These are phyloP conservation scores for Eufriesea mexicana DNA, from an alignment of 1,140 invertebrate genomes.

Conservation along the genomic window DNA sequence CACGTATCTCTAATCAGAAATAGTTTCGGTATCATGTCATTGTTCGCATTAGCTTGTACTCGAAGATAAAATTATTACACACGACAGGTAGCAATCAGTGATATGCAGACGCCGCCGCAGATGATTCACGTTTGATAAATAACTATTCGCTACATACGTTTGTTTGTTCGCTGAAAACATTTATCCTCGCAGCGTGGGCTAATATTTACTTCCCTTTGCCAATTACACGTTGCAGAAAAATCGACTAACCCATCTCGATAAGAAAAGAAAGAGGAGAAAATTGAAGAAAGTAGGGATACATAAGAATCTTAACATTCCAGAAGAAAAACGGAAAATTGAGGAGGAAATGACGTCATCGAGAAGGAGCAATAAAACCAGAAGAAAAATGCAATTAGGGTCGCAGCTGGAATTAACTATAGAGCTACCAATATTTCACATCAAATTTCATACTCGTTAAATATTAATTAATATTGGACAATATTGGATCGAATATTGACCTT, in stretches of 20 bases:
- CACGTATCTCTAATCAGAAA: background rate
- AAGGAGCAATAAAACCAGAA: no score
- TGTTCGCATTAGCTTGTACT: background rate
- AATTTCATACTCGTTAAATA: no score
- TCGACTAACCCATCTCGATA: background rate
- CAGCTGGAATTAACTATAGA: no score
- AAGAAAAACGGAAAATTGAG: background rate
- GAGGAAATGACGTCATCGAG: no score
- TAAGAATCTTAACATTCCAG: no score
- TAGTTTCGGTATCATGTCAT: constrained; percentile 32
- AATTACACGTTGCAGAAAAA: no score
- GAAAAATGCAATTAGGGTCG: no score
- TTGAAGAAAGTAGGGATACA: background rate
- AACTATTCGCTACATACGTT: constrained; percentile 36
- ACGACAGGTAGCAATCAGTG: constrained; percentile 45
- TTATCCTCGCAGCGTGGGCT: background rate
- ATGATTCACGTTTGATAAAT: constrained; percentile 70
- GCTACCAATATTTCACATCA: no score
- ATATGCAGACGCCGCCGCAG: constrained; percentile 52
- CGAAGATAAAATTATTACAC: constrained; percentile 52
- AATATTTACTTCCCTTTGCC: background rate
- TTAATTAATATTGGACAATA: no score
- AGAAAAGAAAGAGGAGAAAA: no score
- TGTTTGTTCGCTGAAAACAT: constrained; percentile 11
- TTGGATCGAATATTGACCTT: no score